phyloP scores from a whole-genome alignment of 2,113 vertebrate genomes.

The Cygnus atratus region DNA sequence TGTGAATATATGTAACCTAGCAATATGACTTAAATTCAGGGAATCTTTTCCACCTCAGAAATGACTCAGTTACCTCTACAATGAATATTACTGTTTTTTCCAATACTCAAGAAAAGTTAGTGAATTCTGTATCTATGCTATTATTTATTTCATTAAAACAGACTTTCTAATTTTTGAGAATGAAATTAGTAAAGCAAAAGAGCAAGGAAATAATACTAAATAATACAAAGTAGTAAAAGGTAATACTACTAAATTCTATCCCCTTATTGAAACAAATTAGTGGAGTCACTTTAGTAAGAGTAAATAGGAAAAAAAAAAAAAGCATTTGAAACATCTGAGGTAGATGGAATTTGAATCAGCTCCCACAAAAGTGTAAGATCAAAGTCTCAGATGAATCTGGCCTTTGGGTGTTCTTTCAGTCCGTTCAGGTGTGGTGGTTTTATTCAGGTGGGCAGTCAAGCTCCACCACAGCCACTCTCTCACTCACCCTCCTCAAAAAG shows the following conservation, averaged over 20 bases:
- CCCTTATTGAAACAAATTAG: neutral
- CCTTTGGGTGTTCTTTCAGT: neutral
- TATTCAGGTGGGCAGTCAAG: too few relatives aligned
- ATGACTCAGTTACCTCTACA: rapidly evolving
- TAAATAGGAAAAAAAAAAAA: neutral
- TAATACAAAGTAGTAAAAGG: neutral
- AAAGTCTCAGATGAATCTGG: neutral
- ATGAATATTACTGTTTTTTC: neutral
- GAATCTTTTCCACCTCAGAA: neutral
- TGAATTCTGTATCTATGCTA: neutral
- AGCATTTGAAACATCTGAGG: neutral
- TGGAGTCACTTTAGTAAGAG: neutral
- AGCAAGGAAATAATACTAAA: neutral
- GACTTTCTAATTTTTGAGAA: neutral
- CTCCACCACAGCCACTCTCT: too few relatives aligned
- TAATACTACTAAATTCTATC: neutral
- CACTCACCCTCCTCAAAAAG: too few relatives aligned
- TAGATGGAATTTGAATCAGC: neutral
- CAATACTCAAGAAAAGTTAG: neutral
- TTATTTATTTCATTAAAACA: neutral
- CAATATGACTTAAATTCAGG: neutral
- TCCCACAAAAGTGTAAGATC: neutral
- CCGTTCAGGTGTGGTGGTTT: neutral
- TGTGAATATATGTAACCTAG: neutral
- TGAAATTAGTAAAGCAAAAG: neutral